Percentiles rank a stretch among this genome's conserved stretches.
Evolutionary conservation across 2,113 vertebrate genomes (phyloP).

Genomic region (Tyrannus savana): DNA sequence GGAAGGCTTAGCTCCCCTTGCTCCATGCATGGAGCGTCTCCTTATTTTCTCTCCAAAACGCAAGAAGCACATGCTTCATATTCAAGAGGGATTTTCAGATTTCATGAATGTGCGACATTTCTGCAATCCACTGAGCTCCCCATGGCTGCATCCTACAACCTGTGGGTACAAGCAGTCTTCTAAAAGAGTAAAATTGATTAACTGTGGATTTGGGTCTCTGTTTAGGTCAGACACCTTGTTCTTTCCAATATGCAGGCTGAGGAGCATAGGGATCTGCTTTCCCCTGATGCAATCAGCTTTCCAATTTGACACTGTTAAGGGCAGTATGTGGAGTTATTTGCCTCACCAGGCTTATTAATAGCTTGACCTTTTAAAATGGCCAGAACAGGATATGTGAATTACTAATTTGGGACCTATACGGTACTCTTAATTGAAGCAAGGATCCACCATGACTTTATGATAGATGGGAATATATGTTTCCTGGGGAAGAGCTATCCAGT

Average conservation of each 20-base stretch:
- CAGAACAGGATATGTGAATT: neutral
- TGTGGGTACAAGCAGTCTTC: neutral
- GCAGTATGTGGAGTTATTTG: neutral
- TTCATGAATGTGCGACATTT: neutral
- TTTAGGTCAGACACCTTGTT: neutral
- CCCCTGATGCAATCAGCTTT: neutral
- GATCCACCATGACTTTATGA: neutral
- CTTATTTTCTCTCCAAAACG: conserved; percentile 49
- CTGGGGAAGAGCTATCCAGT: neutral
- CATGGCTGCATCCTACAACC: neutral
- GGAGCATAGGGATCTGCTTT: neutral
- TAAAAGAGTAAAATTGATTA: neutral
- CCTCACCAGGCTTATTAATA: neutral
- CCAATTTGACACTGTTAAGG: neutral
- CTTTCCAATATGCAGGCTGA: neutral
- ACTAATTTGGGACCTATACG: neutral
- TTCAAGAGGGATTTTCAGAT: neutral
- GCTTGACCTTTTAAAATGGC: neutral
- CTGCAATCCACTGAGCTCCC: neutral
- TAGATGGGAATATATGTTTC: neutral
- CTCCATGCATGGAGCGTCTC: neutral
- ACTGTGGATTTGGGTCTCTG: neutral
- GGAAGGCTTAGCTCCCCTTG: neutral
- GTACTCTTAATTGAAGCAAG: neutral
- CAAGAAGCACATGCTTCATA: neutral